These are phyloP conservation scores for Staurois parvus DNA, from an alignment of 2,797 vertebrate genomes.

Conservation along the genomic window DNA sequence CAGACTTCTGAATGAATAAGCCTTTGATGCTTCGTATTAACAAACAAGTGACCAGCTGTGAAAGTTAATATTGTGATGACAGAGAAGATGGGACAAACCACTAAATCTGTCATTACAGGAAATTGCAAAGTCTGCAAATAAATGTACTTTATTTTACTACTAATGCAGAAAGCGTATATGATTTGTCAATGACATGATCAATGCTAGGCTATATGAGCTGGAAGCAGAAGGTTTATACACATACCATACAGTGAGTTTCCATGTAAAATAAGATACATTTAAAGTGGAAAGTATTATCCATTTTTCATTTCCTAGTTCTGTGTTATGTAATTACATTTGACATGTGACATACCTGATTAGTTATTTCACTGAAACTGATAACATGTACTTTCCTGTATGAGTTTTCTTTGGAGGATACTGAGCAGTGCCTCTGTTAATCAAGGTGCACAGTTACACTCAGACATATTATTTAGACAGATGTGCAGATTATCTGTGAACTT, in stretches of 20 bases:
- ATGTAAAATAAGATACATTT: constrained; percentile 9
- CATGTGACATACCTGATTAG: constrained; percentile 41
- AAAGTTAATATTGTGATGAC: constrained; percentile 55
- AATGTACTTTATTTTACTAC: constrained; percentile 40
- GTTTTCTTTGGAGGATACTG: constrained; percentile 6
- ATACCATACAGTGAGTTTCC: not conserved
- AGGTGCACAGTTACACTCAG: constrained; percentile 60
- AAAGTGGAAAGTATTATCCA: constrained; percentile 1
- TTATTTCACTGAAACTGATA: constrained; percentile 47
- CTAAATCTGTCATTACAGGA: constrained; percentile 61
- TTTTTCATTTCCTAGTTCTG: constrained; percentile 4
- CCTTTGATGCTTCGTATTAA: constrained; percentile 37
- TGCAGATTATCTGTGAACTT: constrained; percentile 85
- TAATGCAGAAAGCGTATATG: constrained; percentile 1
- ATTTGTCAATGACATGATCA: constrained; percentile 8
- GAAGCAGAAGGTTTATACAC: not conserved
- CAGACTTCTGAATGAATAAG: constrained; percentile 44
- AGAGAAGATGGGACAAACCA: constrained; percentile 45
- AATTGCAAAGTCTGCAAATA: constrained; percentile 39
- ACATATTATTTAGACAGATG: constrained; percentile 59
- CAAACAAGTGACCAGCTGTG: constrained; percentile 51
- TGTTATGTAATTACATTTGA: constrained; percentile 30
- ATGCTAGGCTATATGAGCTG: not conserved
- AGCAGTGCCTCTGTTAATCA: constrained; percentile 43
- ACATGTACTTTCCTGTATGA: constrained; percentile 28